Evolutionary conservation across 53 echinoderm and acorn worm genomes (phyloP), one percentile per base, ranked within the genome.

Genomic region (Echinarachnius parma): DNA sequence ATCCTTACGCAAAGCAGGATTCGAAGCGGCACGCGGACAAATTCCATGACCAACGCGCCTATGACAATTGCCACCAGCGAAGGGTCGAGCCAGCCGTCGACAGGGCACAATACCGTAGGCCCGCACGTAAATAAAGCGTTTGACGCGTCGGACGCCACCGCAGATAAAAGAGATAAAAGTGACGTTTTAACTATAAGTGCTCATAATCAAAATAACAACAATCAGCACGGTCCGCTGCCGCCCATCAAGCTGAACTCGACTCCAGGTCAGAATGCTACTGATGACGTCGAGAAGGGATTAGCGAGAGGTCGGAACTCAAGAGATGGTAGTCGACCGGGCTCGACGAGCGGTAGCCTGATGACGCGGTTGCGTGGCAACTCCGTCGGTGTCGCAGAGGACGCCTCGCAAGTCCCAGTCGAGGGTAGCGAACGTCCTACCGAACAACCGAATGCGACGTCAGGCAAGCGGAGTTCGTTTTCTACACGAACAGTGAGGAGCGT

Each of bases 1-100:
- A 81, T 93, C 7, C 82, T 85, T 46, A 93, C 86, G 24, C 92
- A 92, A 78, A 77, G 82, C 33, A 69, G 93, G 60, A 82, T 86
- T 15, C 56, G 89, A 3, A 89, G 82, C 25, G 89, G 89, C 37
- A 92, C 92, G 64, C 25, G 64, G 33, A 69, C 70, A 31, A 69
- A 69, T 53, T 69, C 70, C 21, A 53, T 69, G 70, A 49, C 1
- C 34, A 69, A 69, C 25, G 36, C 53, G 21, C 44, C 42, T 46
- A n/a, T n/a, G n/a, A n/a, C n/a, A n/a, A n/a, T n/a, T n/a, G 7
- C 33, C 11, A 69, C 54, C 8, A 66, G 48, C 31, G 70, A 69
- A 24, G 53, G 53, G 11, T 22, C 34, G 21, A 23, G 2, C 53
- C 70, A 52, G 24, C 53, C 70, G 4, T 35, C 52, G 9, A 53